Evolutionary conservation across 1,140 invertebrate genomes (phyloP), one percentile per base, ranked within the genome.

Genomic region (Thaumatotibia leucotreta): DNA sequence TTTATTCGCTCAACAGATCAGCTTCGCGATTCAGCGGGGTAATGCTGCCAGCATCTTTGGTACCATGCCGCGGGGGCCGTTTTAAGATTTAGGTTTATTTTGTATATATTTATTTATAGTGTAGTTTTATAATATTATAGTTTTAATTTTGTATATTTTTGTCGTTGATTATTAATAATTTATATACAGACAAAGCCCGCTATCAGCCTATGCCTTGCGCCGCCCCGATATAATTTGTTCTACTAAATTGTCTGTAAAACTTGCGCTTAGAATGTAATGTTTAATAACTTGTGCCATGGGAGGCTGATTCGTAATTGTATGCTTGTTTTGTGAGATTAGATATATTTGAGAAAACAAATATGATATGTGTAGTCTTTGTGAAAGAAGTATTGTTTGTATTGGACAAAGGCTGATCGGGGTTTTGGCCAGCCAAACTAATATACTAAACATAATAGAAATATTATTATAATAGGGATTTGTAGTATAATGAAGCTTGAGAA

Each of bases 221-320:
- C 70, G 23, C 49, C 35, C 61, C 66, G 75, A 72, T 80, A 88
- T 86, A 87, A 89, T 89, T 89, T 89, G 87, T 89, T 89, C 86
- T 80, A 86, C 76, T 85, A 89, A 88, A 88, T 89, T 87, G 84
- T 87, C 75, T 87, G 83, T 89, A 86, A 89, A 89, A 85, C 77
- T 82, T 75, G 75, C 78, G 82, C 82, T 87, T 87, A 83, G 83
- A 87, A 80, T 74, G 76, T 79, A 75, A 80, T 86, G 83, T 88
- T 88, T 89, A 89, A 88, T 89, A 88, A 88, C 80, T 82, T 76
- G 69, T 83, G 73, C 76, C 80, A 79, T 76, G 82, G 80, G 81
- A 80, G 77, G 82, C 75, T 83, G 82, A 81, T 83, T 76, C 75
- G 78, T 83, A 82, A 87, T 85, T 82, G 82, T 85, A 73, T 63